A percentile compares a stretch with the other conserved stretches of the same genome.
These are phyloP conservation scores for Odontamblyopus rebecca DNA, from an alignment of 2,797 vertebrate species.

Conservation along the genomic window DNA sequence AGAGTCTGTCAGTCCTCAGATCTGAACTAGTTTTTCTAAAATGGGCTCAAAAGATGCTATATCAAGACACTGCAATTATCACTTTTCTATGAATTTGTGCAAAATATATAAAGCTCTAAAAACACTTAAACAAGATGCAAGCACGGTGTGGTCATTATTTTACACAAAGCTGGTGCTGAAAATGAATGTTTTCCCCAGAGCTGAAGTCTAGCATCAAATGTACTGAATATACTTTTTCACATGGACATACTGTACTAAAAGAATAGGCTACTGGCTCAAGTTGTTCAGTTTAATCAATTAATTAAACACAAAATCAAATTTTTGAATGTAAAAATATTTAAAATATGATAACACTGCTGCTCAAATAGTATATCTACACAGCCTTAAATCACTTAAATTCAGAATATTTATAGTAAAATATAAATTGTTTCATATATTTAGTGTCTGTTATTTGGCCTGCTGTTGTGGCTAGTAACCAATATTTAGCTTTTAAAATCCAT, in stretches of 20 bases:
- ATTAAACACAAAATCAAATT: neutral
- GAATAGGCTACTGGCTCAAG: neutral
- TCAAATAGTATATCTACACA: neutral
- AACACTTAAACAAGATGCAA: neutral
- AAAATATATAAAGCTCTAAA: neutral
- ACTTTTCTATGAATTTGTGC: too few species aligned
- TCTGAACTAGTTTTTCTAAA: neutral
- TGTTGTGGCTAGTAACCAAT: too few species aligned
- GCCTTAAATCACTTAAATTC: too few species aligned
- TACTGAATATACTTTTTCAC: neutral
- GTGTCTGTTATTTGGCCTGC: too few species aligned
- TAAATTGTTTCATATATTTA: too few species aligned
- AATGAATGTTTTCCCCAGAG: neutral
- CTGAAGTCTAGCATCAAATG: neutral
- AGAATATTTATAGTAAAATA: too few species aligned
- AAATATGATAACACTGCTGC: neutral
- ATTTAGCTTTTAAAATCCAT: too few species aligned
- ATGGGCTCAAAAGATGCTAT: neutral
- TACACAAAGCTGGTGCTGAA: neutral
- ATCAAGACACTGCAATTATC: neutral
- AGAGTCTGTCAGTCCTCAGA: constrained; percentile 16
- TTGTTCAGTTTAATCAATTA: neutral
- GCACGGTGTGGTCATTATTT: neutral
- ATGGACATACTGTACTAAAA: neutral
- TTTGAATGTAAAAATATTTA: too few species aligned